These are phyloP conservation scores for Hydractinia symbiolongicarpus DNA, from an alignment of 30 jellyfish, hydroid and myxozoan species.

Conservation along the genomic window DNA sequence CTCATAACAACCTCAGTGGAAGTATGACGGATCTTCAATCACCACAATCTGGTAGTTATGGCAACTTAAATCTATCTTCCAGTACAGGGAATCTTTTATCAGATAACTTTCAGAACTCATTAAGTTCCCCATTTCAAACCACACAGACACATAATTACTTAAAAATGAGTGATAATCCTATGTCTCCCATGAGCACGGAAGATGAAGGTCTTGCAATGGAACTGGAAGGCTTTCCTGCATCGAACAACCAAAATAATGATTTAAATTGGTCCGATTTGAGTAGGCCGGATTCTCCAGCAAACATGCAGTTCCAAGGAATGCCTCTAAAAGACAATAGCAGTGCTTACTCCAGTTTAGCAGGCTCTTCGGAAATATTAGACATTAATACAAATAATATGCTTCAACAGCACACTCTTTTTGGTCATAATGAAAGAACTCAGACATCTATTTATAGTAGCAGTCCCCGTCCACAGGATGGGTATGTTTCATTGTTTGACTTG, in stretches of 20 bases:
- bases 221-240: constrained; percentile 2
- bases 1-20: background rate
- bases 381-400: constrained; percentile 6
- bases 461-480: constrained; percentile 22
- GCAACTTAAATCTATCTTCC: background rate
- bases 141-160: constrained; percentile 1
- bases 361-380: constrained; percentile 9
- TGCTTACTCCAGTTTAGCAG: constrained; percentile 2
- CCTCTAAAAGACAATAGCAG: constrained; percentile 6
- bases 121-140: background rate
- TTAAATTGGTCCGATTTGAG: constrained; percentile 25
- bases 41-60: background rate
- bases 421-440: background rate
- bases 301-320: constrained; percentile 7
- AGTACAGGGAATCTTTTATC: constrained; percentile 11
- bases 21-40: constrained; percentile 2
- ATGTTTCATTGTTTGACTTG: constrained; percentile 27
- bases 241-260: constrained; percentile 6
- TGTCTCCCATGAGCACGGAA: constrained; percentile 13
- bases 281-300: background rate
- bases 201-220: constrained; percentile 18
- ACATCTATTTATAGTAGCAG: constrained; percentile 19
- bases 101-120: background rate
- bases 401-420: constrained; percentile 2
- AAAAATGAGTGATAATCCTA: constrained; percentile 6